A percentile compares a stretch with the other conserved stretches of the same genome.
These are phyloP conservation scores for Xiphophorus couchianus DNA, from an alignment of 2,113 vertebrate species.

Conservation along the genomic window DNA sequence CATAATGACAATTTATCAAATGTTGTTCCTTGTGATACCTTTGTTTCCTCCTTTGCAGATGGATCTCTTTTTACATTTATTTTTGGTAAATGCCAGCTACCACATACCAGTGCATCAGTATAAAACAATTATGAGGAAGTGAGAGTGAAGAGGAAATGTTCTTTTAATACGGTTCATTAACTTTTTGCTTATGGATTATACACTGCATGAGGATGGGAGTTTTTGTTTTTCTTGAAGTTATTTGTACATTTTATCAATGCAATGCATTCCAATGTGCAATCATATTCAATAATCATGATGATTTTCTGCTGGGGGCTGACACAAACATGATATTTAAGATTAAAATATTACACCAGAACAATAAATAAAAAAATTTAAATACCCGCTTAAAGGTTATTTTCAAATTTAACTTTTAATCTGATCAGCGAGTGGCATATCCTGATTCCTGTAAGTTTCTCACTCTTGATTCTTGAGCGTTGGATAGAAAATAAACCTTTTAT, in stretches of 20 bases:
- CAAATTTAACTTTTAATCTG: not conserved
- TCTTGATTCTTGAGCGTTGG: not conserved
- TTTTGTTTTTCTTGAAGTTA: too few species aligned
- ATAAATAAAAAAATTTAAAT: not conserved
- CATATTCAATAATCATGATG: not conserved
- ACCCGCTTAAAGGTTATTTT: not conserved
- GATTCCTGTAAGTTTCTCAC: not conserved
- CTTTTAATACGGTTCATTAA: not conserved
- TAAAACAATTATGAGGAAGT: not conserved
- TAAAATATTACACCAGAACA: not conserved
- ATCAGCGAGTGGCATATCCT: not conserved
- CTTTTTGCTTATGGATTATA: not conserved
- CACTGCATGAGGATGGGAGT: too few species aligned
- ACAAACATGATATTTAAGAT: not conserved
- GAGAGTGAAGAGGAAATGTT: not conserved
- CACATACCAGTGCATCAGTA: not conserved
- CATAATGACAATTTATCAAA: not conserved
- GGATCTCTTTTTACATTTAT: not conserved
- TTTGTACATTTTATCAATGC: too few species aligned
- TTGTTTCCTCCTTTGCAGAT: not conserved
- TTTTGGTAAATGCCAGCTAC: not conserved
- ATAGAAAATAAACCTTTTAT: too few species aligned
- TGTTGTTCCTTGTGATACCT: not conserved
- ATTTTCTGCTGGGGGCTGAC: not conserved
- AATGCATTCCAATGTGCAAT: too few species aligned